phyloP scores from a whole-genome alignment of 2,888 invertebrate species.

The Tiliacea aurago region DNA sequence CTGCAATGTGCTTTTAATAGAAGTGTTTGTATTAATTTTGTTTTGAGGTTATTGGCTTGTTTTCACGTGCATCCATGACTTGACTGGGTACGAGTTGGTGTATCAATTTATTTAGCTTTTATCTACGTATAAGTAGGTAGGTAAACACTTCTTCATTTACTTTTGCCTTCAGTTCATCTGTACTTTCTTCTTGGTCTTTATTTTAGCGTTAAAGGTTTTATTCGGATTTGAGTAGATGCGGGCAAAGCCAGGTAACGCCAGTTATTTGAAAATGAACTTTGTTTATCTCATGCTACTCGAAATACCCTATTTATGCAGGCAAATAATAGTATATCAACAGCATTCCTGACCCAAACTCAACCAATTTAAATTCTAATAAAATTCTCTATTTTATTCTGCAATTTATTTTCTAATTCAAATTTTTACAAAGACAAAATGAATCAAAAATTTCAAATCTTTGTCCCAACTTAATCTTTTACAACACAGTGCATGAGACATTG shows the following conservation, averaged over 20 bases:
- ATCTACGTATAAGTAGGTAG: neutral
- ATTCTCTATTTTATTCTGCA: neutral
- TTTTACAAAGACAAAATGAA: neutral
- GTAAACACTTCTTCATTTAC: neutral
- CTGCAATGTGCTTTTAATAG: slow-evolving; percentile 14
- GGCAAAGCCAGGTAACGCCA: neutral
- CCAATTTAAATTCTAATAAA: neutral
- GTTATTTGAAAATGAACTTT: neutral
- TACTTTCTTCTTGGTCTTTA: neutral
- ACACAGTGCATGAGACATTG: slow-evolving; percentile 32
- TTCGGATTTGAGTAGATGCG: neutral
- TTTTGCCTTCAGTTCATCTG: neutral
- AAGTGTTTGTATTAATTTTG: slow-evolving; percentile 28
- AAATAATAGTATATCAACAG: neutral
- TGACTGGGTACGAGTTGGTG: neutral
- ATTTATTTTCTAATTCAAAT: slow-evolving; percentile 6
- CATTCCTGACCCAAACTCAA: no score
- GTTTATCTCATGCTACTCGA: neutral
- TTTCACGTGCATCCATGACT: neutral
- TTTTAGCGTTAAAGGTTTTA: neutral
- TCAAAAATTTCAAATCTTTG: slow-evolving; percentile 2
- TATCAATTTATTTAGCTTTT: neutral
- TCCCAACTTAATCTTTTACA: slow-evolving; percentile 24
- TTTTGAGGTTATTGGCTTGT: slow-evolving; percentile 1
- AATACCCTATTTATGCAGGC: neutral